Conservation (phyloP, 2,797 vertebrate genomes). For the Crax fasciolata region DNA sequence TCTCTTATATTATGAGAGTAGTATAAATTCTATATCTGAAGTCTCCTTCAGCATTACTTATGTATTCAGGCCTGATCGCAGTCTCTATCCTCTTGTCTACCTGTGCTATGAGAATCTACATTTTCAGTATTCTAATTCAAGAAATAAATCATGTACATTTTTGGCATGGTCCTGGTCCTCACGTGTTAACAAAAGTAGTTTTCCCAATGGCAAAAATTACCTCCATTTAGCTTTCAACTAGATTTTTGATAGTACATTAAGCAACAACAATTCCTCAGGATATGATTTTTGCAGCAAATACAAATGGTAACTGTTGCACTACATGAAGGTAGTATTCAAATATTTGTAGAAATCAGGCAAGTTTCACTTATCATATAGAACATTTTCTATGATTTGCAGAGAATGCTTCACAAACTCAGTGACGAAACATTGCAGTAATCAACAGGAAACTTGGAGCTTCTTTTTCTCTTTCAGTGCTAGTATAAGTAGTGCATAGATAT, state of each 20-base stretch:
- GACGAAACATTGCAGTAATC: neutral
- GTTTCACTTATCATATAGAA: neutral
- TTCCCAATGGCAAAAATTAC: neutral
- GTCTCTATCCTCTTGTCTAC: neutral
- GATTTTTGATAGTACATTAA: neutral
- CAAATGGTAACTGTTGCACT: neutral
- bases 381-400: neutral
- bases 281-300: neutral
- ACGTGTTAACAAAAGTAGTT: neutral
- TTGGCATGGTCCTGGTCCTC: neutral
- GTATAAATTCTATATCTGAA: neutral
- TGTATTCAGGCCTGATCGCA: neutral
- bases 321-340: neutral
- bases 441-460: neutral
- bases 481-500: neutral
- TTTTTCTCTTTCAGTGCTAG: neutral
- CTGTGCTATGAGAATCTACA: neutral
- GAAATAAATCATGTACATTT: neutral
- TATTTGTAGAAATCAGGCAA: neutral
- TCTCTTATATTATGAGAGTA: neutral
- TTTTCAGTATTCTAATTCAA: neutral
- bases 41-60: neutral
- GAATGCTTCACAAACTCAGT: neutral
- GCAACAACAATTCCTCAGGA: neutral
- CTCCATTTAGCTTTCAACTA: neutral